phyloP scores from a whole-genome alignment of 2,888 invertebrate species.

The Oscheius sp. region DNA sequence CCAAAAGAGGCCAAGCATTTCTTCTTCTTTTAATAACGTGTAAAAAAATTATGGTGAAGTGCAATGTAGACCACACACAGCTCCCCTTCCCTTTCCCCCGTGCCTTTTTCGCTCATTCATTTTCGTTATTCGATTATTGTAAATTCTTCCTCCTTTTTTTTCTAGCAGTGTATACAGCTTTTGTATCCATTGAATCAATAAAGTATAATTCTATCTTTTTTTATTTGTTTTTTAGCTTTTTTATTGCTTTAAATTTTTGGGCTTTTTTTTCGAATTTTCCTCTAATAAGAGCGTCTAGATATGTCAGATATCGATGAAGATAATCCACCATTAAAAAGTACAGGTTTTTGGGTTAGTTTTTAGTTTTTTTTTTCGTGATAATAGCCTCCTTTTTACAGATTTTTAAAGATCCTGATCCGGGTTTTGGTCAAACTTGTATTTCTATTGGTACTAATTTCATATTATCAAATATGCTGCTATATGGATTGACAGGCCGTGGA shows the following conservation, averaged over 20 bases:
- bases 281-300: not conserved
- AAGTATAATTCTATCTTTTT: too few species aligned
- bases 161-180: not conserved
- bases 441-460: conserved; percentile 58
- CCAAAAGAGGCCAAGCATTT: not conserved
- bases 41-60: conserved; percentile 31
- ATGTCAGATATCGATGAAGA: conserved; percentile 36
- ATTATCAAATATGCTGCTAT: conserved; percentile 63
- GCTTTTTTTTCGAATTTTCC: not conserved
- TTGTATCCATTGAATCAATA: conserved; percentile 3
- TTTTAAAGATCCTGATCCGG: conserved; percentile 60
- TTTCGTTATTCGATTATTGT: not conserved
- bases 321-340: conserved; percentile 22
- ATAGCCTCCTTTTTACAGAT: conserved; percentile 6
- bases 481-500: conserved; percentile 62
- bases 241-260: not conserved
- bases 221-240: not conserved
- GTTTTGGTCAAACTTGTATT: conserved; percentile 58
- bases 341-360: conserved; percentile 34
- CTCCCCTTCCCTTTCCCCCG: not conserved
- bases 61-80: conserved; percentile 7
- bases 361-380: not conserved
- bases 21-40: conserved; percentile 13
- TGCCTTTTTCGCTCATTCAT: not conserved
- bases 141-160: not conserved